phyloP scores from a whole-genome alignment of 1,140 invertebrate species.

The Eueides isabella region DNA sequence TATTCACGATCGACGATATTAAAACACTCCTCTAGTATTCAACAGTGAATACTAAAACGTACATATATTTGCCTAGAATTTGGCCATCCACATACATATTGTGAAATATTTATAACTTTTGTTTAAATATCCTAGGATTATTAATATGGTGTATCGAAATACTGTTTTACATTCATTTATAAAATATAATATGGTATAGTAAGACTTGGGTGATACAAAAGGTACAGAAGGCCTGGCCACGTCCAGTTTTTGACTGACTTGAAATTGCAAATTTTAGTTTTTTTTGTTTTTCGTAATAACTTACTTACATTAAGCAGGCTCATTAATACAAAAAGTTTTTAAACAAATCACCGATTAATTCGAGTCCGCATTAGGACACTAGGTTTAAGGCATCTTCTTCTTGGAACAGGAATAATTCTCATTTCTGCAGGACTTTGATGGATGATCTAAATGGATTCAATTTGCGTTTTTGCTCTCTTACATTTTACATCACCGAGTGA shows the following conservation, averaged over 20 bases:
- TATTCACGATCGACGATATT: neutral
- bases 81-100: neutral
- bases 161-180: neutral
- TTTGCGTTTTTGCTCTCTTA: conserved; percentile 40
- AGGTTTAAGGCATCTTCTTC: conserved; percentile 27
- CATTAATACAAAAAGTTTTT: neutral
- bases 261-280: neutral
- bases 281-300: neutral
- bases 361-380: conserved; percentile 9
- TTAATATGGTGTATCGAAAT: neutral
- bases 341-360: neutral
- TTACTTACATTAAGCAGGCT: neutral
- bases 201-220: neutral
- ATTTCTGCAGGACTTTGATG: conserved; percentile 45
- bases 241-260: neutral
- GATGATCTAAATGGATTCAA: conserved; percentile 47
- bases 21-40: neutral
- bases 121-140: neutral
- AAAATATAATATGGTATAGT: neutral
- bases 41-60: neutral
- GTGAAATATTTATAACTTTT: neutral
- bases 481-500: conserved; percentile 20
- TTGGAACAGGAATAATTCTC: conserved; percentile 42
- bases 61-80: neutral
- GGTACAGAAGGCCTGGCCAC: neutral